phyloP scores from a whole-genome alignment of 2,888 invertebrate genomes.

The Ennomos erosarius region DNA sequence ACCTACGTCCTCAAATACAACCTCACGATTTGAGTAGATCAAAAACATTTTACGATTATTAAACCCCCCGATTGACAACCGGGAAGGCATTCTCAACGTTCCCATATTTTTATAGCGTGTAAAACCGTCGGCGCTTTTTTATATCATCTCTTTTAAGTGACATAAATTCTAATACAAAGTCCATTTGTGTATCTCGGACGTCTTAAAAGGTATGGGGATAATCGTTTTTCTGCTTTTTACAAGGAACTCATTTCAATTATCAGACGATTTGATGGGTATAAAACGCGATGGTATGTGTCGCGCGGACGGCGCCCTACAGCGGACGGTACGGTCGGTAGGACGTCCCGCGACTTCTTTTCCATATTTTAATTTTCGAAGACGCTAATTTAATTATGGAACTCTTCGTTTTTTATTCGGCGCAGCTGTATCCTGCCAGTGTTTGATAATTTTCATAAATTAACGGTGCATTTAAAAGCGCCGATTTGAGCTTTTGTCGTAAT shows the following conservation, averaged over 20 bases:
- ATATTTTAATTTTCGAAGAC: conserved; percentile 71
- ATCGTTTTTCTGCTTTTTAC: conserved; percentile 85
- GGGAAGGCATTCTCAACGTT: conserved; percentile 79
- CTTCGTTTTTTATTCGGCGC: conserved; percentile 61
- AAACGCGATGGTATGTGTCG: conserved; percentile 79
- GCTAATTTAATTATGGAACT: conserved; percentile 83
- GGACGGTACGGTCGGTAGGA: conserved; percentile 61
- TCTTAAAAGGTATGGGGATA: conserved; percentile 84
- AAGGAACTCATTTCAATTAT: conserved; percentile 86
- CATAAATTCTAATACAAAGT: conserved; percentile 85
- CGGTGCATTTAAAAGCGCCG: conserved; percentile 50
- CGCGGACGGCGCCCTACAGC: conserved; percentile 76
- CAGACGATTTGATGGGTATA: conserved; percentile 82
- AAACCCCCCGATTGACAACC: conserved; percentile 82
- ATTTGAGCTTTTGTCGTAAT: conserved; percentile 46
- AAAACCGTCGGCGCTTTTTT: conserved; percentile 83
- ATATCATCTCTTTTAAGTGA: conserved; percentile 83
- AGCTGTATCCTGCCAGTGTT: conserved; percentile 75
- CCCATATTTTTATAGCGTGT: conserved; percentile 85
- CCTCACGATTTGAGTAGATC: conserved; percentile 66
- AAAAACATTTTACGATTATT: conserved; percentile 84
- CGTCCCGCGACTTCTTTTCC: conserved; percentile 58
- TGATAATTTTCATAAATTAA: conserved; percentile 68
- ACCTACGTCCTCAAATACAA: conserved; percentile 43
- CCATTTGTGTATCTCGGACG: conserved; percentile 85